phyloP scores from a whole-genome alignment of 2,797 vertebrate genomes.

The Eidolon dupreanum region DNA sequence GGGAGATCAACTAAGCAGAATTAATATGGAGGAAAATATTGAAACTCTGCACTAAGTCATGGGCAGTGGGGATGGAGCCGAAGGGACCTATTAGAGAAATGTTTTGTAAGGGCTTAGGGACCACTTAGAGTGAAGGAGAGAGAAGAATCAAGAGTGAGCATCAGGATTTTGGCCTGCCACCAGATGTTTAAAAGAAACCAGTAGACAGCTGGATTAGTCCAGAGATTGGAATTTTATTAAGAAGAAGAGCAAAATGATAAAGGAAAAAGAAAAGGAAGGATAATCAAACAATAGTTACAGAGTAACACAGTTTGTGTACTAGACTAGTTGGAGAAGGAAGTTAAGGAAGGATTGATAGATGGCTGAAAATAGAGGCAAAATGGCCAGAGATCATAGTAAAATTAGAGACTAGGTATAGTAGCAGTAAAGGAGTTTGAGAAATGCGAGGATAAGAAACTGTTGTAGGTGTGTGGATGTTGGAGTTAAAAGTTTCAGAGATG shows the following conservation, averaged over 20 bases:
- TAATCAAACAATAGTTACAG: neutral
- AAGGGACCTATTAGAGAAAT: neutral
- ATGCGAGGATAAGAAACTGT: neutral
- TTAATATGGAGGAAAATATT: neutral
- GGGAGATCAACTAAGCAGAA: neutral
- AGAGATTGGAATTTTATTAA: neutral
- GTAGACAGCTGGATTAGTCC: neutral
- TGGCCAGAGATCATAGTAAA: neutral
- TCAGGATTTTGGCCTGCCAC: too few relatives aligned
- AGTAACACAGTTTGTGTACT: neutral
- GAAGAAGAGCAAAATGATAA: neutral
- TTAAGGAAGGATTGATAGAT: neutral
- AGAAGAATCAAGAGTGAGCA: neutral
- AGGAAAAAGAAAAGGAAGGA: neutral
- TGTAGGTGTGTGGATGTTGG: fast-evolving
- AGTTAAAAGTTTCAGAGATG: neutral
- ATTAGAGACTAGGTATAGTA: too few relatives aligned
- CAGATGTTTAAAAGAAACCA: neutral
- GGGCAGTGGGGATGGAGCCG: neutral
- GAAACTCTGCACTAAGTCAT: neutral
- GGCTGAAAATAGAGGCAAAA: neutral
- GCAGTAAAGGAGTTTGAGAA: neutral
- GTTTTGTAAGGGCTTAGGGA: neutral
- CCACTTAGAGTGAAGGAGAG: neutral
- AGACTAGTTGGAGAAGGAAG: neutral